Conservation (phyloP, 1,140 invertebrate species). For the Papilio dardanus region DNA sequence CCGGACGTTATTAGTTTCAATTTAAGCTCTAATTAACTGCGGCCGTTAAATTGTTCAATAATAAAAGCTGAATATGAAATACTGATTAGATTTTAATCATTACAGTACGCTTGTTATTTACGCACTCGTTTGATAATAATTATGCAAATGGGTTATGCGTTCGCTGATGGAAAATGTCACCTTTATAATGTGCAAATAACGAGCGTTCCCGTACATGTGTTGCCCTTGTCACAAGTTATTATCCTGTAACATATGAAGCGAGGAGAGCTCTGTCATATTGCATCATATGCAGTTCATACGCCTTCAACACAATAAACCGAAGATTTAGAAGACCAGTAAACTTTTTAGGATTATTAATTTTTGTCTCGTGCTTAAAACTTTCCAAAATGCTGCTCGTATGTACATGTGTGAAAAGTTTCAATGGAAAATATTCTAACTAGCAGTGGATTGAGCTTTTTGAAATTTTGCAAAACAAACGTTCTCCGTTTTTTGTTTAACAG, state of each 20-base stretch:
- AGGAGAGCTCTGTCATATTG: neutral
- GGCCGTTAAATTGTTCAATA: constrained; percentile 36
- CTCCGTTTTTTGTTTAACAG: too few species aligned
- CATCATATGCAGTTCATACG: neutral
- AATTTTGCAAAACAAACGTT: too few species aligned
- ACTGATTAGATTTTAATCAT: constrained; percentile 59
- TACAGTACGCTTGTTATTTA: constrained; percentile 43
- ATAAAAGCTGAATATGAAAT: constrained; percentile 53
- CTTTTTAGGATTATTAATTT: constrained; percentile 39
- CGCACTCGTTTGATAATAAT: constrained; percentile 60
- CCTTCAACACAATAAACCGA: constrained; percentile 6
- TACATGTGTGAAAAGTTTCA: too few species aligned
- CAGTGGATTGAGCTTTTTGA: too few species aligned
- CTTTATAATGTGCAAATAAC: constrained; percentile 45
- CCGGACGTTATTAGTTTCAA: too few species aligned
- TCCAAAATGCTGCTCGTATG: neutral
- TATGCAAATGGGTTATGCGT: constrained; percentile 68
- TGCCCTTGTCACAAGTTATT: constrained; percentile 39
- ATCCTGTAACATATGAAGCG: constrained; percentile 23
- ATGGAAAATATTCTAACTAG: too few species aligned
- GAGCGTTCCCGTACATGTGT: neutral
- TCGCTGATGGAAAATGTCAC: constrained; percentile 43
- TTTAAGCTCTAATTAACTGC: constrained; percentile 41
- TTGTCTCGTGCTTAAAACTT: constrained; percentile 29
- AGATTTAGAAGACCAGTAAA: constrained; percentile 38